Percentiles rank a stretch among this genome's conserved stretches.
Evolutionary conservation across 35 echinoderm and acorn worm genomes (phyloP).

Genomic region (Ophiothrix spiculata): DNA sequence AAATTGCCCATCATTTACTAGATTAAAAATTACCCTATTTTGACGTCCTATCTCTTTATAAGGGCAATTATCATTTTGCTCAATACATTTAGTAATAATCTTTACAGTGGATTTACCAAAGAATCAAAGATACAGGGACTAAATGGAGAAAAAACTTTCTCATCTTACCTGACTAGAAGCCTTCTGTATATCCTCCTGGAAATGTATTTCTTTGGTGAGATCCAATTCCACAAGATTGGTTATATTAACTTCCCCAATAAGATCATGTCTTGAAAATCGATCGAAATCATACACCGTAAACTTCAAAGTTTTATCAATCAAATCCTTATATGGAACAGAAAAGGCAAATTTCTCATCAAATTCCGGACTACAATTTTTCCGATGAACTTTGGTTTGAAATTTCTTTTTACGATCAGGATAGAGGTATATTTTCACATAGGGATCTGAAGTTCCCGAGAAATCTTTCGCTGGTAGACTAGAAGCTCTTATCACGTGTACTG

Average conservation of each 20-base stretch:
- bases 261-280: constrained; percentile 90
- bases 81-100: too few species aligned
- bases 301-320: constrained; percentile 75
- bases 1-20: too few species aligned
- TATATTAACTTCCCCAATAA: constrained; percentile 81
- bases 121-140: too few species aligned
- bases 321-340: constrained; percentile 72
- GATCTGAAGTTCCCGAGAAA: constrained; percentile 93
- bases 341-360: constrained; percentile 94
- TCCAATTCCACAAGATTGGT: constrained; percentile 78
- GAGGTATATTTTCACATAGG: constrained; percentile 95
- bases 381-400: constrained; percentile 92
- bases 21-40: too few species aligned
- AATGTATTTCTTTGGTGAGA: constrained; percentile 65
- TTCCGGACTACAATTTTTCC: constrained; percentile 85
- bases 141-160: too few species aligned
- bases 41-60: too few species aligned
- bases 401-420: constrained; percentile 90
- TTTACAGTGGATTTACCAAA: too few species aligned
- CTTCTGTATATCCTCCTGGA: constrained; percentile 66
- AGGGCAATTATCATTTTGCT: too few species aligned
- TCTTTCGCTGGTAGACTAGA: constrained; percentile 88
- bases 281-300: constrained; percentile 96
- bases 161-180: constrained; percentile 65
- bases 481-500: constrained; percentile 76